Evolutionary conservation across 2,797 vertebrate genomes (phyloP), one percentile per base, ranked within the genome.

Genomic region (Onychomys leucogaster): DNA sequence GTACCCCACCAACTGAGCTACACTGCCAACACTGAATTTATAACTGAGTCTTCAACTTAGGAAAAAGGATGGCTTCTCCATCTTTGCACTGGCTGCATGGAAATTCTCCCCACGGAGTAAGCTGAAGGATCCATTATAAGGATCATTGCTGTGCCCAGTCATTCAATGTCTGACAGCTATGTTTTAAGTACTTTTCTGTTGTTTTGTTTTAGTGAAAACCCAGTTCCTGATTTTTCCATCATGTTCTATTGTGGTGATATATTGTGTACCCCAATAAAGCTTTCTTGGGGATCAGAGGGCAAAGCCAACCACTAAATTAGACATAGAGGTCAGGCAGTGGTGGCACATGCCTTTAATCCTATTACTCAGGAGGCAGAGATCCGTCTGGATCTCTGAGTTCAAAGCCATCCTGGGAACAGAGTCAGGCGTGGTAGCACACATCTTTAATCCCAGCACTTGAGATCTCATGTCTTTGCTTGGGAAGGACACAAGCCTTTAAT

Each of bases 131-230:
- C 34, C n/a, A n/a, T 73, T 69, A 55, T 46, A 21, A 13, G 17
- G 46, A 65, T 41, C 49, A 71, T 2, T 32, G 23, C 14, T 8
- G 5, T 91, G 61, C n/a, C 59, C 27, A 86, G 57, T 27, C 43
- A 7, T 23, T 46, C 59, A 86, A 9, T 61, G 69, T 91, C 75
- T 92, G 52, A 92, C 91, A 96, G 73, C 32, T 14, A 83, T 69
- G 52, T 77, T 90, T 90, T 27, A 63, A 10, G 34, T 21, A 57
- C 4, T 52, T 41, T 61, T 32, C 49, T 71, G 10, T 73, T 90
- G 71, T 80, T 80, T 90, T 16, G 57, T 61, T 95, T 89, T 57
- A 89, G n/a, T 77, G 63, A 93, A 94, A 87, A 83, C 49, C 8
- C 34, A 81, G 77, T 81, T 88, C 34, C 75, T 65, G 8, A 23